Conservation (phyloP, 92 coral and sea anemone species). For the Zoanthus sansibaricus region DNA sequence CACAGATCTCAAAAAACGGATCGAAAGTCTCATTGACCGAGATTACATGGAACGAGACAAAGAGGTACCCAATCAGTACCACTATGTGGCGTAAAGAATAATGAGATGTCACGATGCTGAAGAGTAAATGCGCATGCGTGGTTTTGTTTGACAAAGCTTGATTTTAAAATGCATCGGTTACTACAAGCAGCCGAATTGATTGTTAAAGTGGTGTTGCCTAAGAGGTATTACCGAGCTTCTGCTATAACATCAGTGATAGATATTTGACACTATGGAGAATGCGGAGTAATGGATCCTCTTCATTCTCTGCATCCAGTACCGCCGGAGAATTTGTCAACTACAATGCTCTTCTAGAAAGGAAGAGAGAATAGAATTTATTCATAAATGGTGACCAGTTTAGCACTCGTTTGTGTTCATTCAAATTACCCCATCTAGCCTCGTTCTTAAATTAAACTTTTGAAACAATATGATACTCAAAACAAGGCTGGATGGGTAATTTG, state of each 20-base stretch:
- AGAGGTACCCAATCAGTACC: constrained; percentile 95
- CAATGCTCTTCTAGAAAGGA: not conserved
- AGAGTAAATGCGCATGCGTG: not conserved
- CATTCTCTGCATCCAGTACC: not conserved
- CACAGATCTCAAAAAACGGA: constrained; percentile 96
- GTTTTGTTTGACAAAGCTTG: constrained; percentile 21
- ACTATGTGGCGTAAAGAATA: constrained; percentile 83
- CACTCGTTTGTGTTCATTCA: no score
- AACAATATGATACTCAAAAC: no score
- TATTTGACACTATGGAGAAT: not conserved
- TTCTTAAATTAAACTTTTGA: no score
- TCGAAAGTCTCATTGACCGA: constrained; percentile 96
- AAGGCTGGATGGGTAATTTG: no score
- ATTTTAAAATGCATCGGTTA: not conserved
- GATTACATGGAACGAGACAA: constrained; percentile 99
- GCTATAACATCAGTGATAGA: not conserved
- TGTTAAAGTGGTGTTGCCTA: not conserved
- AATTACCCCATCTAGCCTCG: no score
- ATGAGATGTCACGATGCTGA: not conserved
- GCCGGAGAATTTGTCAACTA: not conserved
- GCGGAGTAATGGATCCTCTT: not conserved
- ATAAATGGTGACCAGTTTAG: no score
- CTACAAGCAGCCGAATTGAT: not conserved
- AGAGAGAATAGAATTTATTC: no score
- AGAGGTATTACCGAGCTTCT: not conserved